Evolutionary conservation across 2,113 vertebrate species (phyloP).

Genomic region (Melanostigma gelatinosum): DNA sequence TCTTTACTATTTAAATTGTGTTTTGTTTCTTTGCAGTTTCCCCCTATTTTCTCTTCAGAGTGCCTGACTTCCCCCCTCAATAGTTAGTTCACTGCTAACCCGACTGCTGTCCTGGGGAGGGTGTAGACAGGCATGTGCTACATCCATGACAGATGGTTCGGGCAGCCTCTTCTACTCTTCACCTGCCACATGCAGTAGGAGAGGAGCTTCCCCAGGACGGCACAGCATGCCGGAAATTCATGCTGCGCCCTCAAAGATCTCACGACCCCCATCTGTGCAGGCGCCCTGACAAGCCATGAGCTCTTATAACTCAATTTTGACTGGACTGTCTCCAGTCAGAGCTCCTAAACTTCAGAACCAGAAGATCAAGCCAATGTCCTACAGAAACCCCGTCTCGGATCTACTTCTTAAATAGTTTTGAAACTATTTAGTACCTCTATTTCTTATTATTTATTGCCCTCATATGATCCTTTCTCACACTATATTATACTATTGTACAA

Average conservation of each 20-base stretch:
- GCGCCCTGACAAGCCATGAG: slow-evolving; percentile 10
- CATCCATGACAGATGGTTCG: slow-evolving; percentile 50
- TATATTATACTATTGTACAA: neutral
- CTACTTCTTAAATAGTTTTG: neutral
- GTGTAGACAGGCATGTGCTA: slow-evolving; percentile 49
- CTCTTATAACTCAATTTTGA: slow-evolving; percentile 49
- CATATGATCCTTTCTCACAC: neutral
- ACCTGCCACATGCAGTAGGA: slow-evolving; percentile 43
- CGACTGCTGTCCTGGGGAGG: neutral
- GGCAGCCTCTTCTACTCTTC: slow-evolving; percentile 32
- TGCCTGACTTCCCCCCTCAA: neutral
- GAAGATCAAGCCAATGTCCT: neutral
- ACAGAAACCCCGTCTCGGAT: neutral
- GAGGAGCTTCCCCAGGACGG: slow-evolving; percentile 26
- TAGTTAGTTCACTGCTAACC: neutral
- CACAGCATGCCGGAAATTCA: slow-evolving; percentile 24
- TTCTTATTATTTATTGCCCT: neutral
- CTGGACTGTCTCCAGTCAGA: neutral
- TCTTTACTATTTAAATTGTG: neutral
- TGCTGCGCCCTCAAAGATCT: neutral
- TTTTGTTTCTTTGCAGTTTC: neutral
- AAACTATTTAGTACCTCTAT: neutral
- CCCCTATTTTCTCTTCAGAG: neutral
- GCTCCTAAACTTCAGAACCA: neutral
- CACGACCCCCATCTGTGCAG: slow-evolving; percentile 17